Evolutionary conservation across 1,140 invertebrate genomes (phyloP).

Genomic region (Piezodorus guildinii): DNA sequence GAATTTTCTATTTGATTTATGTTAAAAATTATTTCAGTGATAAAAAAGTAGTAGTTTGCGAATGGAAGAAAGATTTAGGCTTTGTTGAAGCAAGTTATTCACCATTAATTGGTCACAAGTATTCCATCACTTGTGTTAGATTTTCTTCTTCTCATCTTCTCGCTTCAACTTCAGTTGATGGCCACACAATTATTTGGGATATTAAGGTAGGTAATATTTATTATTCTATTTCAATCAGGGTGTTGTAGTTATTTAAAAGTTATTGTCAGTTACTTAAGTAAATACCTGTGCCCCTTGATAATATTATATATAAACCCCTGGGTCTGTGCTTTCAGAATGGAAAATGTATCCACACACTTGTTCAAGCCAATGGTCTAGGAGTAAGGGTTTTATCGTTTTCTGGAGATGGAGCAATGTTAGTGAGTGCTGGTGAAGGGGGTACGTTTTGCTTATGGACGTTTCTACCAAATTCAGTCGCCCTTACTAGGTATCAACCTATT

Average conservation of each 20-base stretch:
- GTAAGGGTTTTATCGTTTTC: constrained; percentile 46
- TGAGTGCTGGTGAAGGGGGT: constrained; percentile 62
- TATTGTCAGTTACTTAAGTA: too few species aligned
- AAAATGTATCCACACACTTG: constrained; percentile 36
- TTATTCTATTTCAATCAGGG: not conserved
- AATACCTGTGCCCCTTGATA: not conserved
- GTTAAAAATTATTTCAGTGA: constrained; percentile 38
- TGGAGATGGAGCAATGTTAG: constrained; percentile 48
- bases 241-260: too few species aligned
- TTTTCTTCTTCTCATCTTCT: constrained; percentile 59
- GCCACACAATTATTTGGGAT: constrained; percentile 59
- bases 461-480: constrained; percentile 42
- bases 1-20: not conserved
- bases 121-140: constrained; percentile 49
- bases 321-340: constrained; percentile 36
- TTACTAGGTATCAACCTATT: not conserved
- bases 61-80: constrained; percentile 44
- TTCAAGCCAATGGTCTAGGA: constrained; percentile 39
- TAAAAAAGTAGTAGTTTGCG: constrained; percentile 49
- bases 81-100: constrained; percentile 44
- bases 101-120: constrained; percentile 50
- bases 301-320: not conserved
- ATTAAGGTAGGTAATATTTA: constrained; percentile 30
- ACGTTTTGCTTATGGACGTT: constrained; percentile 55
- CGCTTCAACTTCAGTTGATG: constrained; percentile 59